Conservation (phyloP, 2,888 invertebrate species). For the Mechanitis messenoides region DNA sequence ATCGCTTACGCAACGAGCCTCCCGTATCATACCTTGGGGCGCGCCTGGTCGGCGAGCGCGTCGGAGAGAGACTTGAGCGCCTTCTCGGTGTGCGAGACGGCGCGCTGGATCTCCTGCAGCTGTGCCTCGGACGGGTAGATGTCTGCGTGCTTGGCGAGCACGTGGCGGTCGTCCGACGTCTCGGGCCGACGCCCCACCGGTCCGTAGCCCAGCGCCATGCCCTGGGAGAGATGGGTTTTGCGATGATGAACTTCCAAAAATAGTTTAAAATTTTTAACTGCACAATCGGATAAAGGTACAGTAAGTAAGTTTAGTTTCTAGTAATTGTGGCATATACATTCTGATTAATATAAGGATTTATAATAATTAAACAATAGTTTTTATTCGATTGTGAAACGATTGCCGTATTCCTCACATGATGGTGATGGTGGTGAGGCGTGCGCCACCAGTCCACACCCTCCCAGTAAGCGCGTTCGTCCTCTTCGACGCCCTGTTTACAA, state of each 20-base stretch:
- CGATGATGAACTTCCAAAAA: not conserved
- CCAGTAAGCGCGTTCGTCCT: slow-evolving; percentile 91
- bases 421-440: slow-evolving; percentile 59
- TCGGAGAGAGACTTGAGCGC: slow-evolving; percentile 97
- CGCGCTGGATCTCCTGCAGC: slow-evolving; percentile 91
- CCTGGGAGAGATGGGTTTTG: slow-evolving; percentile 27
- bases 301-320: too few relatives aligned
- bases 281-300: too few relatives aligned
- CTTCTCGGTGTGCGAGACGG: slow-evolving; percentile 94
- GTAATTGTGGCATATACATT: too few relatives aligned
- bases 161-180: slow-evolving; percentile 97
- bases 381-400: not conserved
- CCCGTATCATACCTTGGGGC: slow-evolving; percentile 45
- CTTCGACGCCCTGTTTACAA: slow-evolving; percentile 77
- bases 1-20: not conserved
- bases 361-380: too few relatives aligned
- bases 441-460: slow-evolving; percentile 82
- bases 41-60: slow-evolving; percentile 81
- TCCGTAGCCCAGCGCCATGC: slow-evolving; percentile 46
- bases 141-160: slow-evolving; percentile 92
- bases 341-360: too few relatives aligned
- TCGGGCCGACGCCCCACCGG: slow-evolving; percentile 86
- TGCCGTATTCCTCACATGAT: slow-evolving; percentile 39
- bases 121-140: slow-evolving; percentile 96
- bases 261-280: not conserved